These are phyloP conservation scores for Mactromeris polynyma DNA, from an alignment of 2,888 invertebrate species.

Conservation along the genomic window DNA sequence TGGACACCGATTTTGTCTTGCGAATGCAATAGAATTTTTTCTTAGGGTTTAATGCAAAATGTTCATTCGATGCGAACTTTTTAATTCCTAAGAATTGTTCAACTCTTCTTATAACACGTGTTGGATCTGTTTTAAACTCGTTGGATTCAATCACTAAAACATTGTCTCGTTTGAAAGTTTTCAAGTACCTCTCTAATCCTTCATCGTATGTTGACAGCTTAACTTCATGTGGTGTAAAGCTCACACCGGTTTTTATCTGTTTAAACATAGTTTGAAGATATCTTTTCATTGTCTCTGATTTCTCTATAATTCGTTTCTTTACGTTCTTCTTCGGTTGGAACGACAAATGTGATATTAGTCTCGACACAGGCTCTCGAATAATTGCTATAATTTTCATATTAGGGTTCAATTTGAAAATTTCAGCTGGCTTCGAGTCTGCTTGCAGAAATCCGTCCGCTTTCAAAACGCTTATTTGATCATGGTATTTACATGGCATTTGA, in stretches of 20 bases:
- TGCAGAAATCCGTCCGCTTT: slow-evolving; percentile 99
- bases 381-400: slow-evolving; percentile 95
- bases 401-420: slow-evolving; percentile 97
- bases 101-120: background rate
- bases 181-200: background rate
- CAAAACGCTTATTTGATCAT: slow-evolving; percentile 97
- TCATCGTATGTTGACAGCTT: background rate
- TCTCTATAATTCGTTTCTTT: background rate
- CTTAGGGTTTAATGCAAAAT: background rate
- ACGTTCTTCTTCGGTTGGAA: background rate
- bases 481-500: slow-evolving; percentile 96
- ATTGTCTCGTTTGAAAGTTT: background rate
- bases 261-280: background rate
- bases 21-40: slow-evolving; percentile 1
- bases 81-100: background rate
- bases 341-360: slow-evolving; percentile 88
- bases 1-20: background rate
- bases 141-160: background rate
- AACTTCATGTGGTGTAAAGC: background rate
- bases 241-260: too few species aligned
- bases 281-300: background rate
- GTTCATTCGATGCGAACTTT: background rate
- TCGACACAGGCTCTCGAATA: slow-evolving; percentile 97
- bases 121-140: background rate
- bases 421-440: slow-evolving; percentile 96